A percentile compares a stretch with the other conserved stretches of the same genome.
Conservation (phyloP, 1,140 invertebrate species). For the Amphibalanus amphitrite region DNA sequence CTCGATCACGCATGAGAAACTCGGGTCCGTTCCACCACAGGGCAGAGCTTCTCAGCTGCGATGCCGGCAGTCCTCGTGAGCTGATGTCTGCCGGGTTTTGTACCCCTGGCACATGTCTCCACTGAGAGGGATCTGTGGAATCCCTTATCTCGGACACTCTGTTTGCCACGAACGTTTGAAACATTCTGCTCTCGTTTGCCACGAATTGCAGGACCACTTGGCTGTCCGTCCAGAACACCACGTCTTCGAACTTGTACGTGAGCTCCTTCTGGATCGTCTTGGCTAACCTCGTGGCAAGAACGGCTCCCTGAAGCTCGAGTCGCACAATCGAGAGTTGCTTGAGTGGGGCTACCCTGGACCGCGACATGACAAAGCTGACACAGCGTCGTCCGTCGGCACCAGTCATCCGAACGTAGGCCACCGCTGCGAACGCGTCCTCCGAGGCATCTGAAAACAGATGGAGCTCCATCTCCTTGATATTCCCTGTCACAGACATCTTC, state of each 20-base stretch:
- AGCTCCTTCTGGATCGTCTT: slow-evolving; percentile 8
- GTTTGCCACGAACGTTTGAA: slow-evolving; percentile 15
- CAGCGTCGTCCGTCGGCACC: neutral
- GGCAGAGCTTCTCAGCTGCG: too few relatives aligned
- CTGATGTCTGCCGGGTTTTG: slow-evolving; percentile 17
- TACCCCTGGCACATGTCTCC: slow-evolving; percentile 15
- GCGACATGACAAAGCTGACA: slow-evolving; percentile 20
- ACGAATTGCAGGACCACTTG: slow-evolving; percentile 7
- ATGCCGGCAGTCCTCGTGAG: neutral
- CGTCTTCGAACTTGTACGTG: slow-evolving; percentile 6
- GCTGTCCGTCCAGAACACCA: slow-evolving; percentile 16
- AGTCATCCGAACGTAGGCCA: slow-evolving; percentile 19
- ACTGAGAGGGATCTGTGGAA: slow-evolving; percentile 4
- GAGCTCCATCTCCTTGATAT: slow-evolving; percentile 13
- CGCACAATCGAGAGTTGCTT: slow-evolving; percentile 25
- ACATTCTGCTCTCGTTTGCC: slow-evolving; percentile 8
- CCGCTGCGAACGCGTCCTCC: slow-evolving; percentile 20
- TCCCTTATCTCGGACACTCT: slow-evolving; percentile 16
- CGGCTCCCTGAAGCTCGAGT: slow-evolving; percentile 30
- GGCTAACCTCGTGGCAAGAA: slow-evolving; percentile 22
- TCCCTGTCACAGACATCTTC: neutral
- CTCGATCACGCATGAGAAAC: too few relatives aligned
- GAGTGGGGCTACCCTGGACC: slow-evolving; percentile 26
- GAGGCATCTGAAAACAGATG: slow-evolving; percentile 22
- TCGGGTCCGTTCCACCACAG: too few relatives aligned